These are phyloP conservation scores for Cylindroiulus punctatus DNA, from an alignment of 2,888 invertebrate genomes.

Conservation along the genomic window DNA sequence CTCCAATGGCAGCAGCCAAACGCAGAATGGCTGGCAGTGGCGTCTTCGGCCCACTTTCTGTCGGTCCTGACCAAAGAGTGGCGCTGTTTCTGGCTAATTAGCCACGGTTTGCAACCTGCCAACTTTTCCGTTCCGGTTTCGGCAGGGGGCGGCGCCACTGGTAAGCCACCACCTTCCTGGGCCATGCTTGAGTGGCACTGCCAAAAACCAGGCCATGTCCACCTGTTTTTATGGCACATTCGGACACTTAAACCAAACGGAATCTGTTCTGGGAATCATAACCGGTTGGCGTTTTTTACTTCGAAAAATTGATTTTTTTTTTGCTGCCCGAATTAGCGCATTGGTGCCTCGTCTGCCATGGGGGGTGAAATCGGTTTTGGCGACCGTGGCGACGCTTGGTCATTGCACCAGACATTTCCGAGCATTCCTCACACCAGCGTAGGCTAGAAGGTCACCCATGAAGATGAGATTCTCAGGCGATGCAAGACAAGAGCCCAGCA, in stretches of 20 bases:
- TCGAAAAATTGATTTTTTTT: neutral
- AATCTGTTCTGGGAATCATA: neutral
- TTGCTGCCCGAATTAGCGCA: neutral
- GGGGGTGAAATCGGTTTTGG: constrained; percentile 17
- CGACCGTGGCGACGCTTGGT: constrained; percentile 24
- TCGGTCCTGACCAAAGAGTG: neutral
- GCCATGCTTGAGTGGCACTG: neutral
- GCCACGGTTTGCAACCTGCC: constrained; percentile 26
- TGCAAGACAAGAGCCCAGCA: too few species aligned
- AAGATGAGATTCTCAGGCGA: too few species aligned
- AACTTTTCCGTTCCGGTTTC: neutral
- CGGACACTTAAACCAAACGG: neutral
- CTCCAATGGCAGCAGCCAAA: neutral
- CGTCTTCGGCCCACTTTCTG: neutral
- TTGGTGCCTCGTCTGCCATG: too few species aligned
- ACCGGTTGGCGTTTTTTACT: constrained; percentile 9
- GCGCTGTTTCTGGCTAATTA: neutral
- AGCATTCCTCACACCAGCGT: neutral
- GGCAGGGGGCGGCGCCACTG: neutral
- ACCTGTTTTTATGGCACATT: neutral
- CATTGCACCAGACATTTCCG: constrained; percentile 23
- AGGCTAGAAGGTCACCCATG: neutral
- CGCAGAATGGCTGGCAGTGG: neutral
- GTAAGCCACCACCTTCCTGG: neutral
- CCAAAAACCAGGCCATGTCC: neutral